Percentiles rank a stretch among this genome's conserved stretches.
Conservation (phyloP, 2,797 vertebrate genomes). For the Anguilla obscura region DNA sequence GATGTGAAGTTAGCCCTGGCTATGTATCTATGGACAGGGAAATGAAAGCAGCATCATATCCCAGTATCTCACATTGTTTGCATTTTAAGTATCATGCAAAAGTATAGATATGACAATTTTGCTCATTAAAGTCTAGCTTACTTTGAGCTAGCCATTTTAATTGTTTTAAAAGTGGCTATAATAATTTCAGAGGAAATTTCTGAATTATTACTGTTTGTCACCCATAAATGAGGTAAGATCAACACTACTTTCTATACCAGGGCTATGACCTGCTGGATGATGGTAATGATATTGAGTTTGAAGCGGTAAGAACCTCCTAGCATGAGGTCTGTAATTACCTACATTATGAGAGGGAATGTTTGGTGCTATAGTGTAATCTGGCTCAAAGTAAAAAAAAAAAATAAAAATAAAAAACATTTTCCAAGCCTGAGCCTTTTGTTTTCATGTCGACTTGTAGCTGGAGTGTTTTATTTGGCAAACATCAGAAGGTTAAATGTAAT, state of each 20-base stretch:
- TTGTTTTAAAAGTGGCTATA: background rate
- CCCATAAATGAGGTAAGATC: background rate
- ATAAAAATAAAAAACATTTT: conserved; percentile 14
- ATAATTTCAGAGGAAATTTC: background rate
- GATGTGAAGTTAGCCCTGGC: background rate
- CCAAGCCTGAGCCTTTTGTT: background rate
- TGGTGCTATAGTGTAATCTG: conserved; percentile 30
- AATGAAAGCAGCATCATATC: background rate
- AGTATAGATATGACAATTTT: background rate
- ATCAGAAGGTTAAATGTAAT: conserved; percentile 39
- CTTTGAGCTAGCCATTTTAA: background rate
- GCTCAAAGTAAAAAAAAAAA: conserved; percentile 18
- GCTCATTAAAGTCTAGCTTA: background rate
- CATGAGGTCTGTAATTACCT: conserved; percentile 30
- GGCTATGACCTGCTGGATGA: background rate
- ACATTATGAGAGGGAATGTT: background rate
- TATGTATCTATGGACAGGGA: background rate
- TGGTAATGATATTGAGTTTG: background rate
- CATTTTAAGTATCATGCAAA: background rate
- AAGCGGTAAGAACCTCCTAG: conserved; percentile 14
- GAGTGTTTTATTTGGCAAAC: conserved; percentile 11
- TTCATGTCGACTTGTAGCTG: background rate
- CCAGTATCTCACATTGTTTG: background rate
- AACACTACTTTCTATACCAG: background rate
- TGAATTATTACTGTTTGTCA: background rate